Evolutionary conservation across 2,797 vertebrate species (phyloP).

Genomic region (Microctenopoma steveboyesi): DNA sequence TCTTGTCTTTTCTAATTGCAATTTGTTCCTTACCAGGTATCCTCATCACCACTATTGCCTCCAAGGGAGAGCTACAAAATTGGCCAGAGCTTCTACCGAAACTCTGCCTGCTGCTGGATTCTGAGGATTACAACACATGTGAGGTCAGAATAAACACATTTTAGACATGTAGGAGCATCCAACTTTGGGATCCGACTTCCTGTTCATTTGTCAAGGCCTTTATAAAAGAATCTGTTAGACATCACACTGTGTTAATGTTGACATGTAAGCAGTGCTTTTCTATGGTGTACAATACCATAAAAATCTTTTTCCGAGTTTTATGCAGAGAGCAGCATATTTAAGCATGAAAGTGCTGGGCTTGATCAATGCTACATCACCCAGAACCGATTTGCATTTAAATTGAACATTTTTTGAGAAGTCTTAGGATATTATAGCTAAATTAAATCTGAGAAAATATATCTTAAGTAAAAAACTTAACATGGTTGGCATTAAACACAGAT

Average conservation of each 20-base stretch:
- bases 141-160: conserved; percentile 83
- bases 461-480: too few relatives aligned
- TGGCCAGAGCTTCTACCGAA: conserved; percentile 98
- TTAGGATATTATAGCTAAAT: too few relatives aligned
- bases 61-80: conserved; percentile 96
- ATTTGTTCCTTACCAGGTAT: conserved; percentile 84
- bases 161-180: background rate
- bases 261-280: background rate
- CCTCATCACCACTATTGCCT: conserved; percentile 98
- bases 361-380: background rate
- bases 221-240: background rate
- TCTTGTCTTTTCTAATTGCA: background rate
- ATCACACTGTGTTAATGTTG: background rate
- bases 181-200: background rate
- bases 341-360: background rate
- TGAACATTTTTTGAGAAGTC: too few relatives aligned
- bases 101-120: conserved; percentile 94
- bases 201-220: background rate
- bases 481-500: too few relatives aligned
- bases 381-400: background rate
- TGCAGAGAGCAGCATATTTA: background rate
- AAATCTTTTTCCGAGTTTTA: background rate
- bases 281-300: background rate
- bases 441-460: too few relatives aligned
- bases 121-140: conserved; percentile 98